Evolutionary conservation across 2,797 vertebrate genomes (phyloP).

Genomic region (Muscicapa comitata): DNA sequence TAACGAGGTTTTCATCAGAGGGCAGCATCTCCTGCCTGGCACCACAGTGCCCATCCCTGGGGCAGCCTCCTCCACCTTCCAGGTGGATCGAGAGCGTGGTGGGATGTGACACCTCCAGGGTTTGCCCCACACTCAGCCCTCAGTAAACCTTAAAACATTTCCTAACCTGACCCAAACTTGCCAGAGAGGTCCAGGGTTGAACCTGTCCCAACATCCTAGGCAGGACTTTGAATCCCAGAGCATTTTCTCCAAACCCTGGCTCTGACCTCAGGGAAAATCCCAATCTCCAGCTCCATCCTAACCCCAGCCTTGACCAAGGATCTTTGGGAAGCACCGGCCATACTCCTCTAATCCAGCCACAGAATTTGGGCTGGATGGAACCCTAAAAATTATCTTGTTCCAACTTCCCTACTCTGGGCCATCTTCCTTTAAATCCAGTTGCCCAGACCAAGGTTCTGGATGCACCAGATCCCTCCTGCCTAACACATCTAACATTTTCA

Average conservation of each 20-base stretch:
- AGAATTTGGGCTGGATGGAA: background rate
- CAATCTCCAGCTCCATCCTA: background rate
- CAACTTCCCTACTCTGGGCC: background rate
- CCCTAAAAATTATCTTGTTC: background rate
- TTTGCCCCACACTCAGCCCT: background rate
- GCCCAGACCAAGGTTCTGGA: background rate
- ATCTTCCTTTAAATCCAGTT: background rate
- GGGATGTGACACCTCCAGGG: background rate
- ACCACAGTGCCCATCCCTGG: background rate
- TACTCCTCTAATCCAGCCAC: background rate
- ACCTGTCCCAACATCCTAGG: background rate
- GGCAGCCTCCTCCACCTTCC: background rate
- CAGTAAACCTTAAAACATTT: background rate
- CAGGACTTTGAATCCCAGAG: background rate
- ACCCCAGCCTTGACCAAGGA: rapidly evolving
- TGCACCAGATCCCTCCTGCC: background rate
- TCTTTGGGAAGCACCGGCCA: background rate
- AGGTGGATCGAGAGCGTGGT: rapidly evolving
- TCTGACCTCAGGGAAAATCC: background rate
- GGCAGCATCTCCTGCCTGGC: background rate
- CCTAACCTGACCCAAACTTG: background rate
- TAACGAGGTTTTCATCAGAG: background rate
- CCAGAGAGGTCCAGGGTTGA: background rate
- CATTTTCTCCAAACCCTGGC: background rate
- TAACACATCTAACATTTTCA: rapidly evolving